Evolutionary conservation across 2,888 invertebrate genomes (phyloP), one percentile per base, ranked within the genome.

Genomic region (Agonopterix arenella): DNA sequence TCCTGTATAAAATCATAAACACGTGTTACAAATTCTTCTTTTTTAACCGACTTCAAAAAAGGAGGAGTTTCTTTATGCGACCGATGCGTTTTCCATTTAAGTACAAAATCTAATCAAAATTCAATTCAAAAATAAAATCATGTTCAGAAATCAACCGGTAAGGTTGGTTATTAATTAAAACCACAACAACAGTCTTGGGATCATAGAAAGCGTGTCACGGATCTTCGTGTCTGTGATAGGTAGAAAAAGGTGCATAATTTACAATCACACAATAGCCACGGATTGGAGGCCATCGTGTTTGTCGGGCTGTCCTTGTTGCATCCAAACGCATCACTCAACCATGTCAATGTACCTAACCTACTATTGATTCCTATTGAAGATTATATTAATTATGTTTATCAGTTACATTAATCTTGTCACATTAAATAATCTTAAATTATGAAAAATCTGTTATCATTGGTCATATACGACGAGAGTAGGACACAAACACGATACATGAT

Each of bases 201-300:
- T 66, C 57, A 70, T 75, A 80, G 81, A 80, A 80, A 80, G 80
- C 78, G 80, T 80, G 80, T 80, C 80, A 80, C 69, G 73, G 68
- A 63, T 66, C 67, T 68, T 68, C 70, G 59, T 62, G 68, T 60
- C 62, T 64, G 66, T 65, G 66, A 64, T 68, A 67, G 60, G 59
- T 57, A 40, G 63, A 76, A 78, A 79, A 78, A 79, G 73, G 70
- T 70, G 75, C 68, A 77, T 78, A 79, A 72, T 76, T 73, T 73
- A 68, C 67, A 66, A 71, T 64, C 70, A 66, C 62, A 80, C 75
- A 80, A 79, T 77, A 61, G 71, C 59, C 58, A 64, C 58, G 66
- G 67, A 65, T 71, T 58, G 69, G 74, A 76, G 76, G 78, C 72
- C 71, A 68, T 64, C 62, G 28, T 62, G 62, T 56, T n/a, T 54